Percentiles rank a stretch among this genome's conserved stretches.
phyloP scores from a whole-genome alignment of 30 jellyfish, hydroid and myxozoan genomes.

The Calvadosia cruxmelitensis region DNA sequence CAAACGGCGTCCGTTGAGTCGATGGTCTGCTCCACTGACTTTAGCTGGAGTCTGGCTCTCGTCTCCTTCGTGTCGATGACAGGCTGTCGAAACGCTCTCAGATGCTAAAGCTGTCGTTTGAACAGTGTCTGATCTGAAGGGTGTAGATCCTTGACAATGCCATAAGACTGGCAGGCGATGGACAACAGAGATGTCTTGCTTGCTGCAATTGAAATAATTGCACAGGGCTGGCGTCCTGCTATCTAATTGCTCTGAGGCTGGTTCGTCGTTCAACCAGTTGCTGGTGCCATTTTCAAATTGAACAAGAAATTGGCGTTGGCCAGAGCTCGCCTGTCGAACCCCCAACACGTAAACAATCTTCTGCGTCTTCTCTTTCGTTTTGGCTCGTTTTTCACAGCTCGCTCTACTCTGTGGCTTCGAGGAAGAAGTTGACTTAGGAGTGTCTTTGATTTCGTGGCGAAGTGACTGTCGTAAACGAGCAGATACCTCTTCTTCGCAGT shows the following conservation, averaged over 20 bases:
- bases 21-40: background rate
- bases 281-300: conserved; percentile 85
- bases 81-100: background rate
- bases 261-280: conserved; percentile 54
- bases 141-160: background rate
- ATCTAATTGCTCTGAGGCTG: background rate
- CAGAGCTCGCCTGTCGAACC: background rate
- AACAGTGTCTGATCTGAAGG: background rate
- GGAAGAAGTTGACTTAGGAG: no score
- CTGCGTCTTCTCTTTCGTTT: background rate
- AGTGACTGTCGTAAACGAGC: no score
- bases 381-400: background rate
- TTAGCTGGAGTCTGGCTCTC: background rate
- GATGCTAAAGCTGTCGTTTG: background rate
- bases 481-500: no score
- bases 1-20: background rate
- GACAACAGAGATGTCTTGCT: conserved; percentile 29
- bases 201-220: conserved; percentile 10
- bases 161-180: conserved; percentile 28
- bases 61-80: background rate
- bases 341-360: background rate
- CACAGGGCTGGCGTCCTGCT: conserved; percentile 3
- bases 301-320: conserved; percentile 40
- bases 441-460: no score
- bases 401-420: no score